These are phyloP conservation scores for Sebastes melanostomus DNA, from an alignment of 2,797 vertebrate genomes.

Conservation along the genomic window DNA sequence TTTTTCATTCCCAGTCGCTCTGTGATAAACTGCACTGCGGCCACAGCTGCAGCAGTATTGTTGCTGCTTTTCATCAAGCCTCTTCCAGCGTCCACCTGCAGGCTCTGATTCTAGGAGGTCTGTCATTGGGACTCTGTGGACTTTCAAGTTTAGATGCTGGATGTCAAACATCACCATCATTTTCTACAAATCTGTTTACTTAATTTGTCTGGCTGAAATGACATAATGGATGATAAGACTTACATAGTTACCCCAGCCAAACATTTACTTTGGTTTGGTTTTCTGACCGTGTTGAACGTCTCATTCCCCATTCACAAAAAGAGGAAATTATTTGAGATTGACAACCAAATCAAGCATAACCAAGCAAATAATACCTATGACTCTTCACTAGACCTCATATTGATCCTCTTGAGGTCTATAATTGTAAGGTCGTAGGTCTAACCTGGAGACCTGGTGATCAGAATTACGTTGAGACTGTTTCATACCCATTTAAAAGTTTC, in stretches of 20 bases:
- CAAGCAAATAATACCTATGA: not conserved
- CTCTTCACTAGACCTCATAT: not conserved
- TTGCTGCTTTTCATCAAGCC: constrained; percentile 6
- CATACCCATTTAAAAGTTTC: too few species aligned
- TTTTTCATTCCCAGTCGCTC: constrained; percentile 5
- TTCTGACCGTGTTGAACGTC: too few species aligned
- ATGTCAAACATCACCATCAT: not conserved
- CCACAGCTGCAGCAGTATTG: not conserved
- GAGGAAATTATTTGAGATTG: not conserved
- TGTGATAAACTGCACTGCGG: not conserved
- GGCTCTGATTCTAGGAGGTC: not conserved
- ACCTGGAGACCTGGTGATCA: not conserved
- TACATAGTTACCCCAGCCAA: too few species aligned
- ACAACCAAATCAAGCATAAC: not conserved
- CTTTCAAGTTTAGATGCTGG: not conserved
- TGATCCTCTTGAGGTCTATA: not conserved
- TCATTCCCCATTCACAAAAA: not conserved
- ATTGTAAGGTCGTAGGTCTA: not conserved
- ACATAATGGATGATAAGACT: not conserved
- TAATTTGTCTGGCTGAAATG: not conserved
- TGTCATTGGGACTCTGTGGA: too few species aligned
- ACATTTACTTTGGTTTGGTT: not conserved
- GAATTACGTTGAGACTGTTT: too few species aligned
- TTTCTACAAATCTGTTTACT: not conserved
- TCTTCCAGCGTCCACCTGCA: not conserved